Conservation (phyloP, 1,140 invertebrate genomes). For the Atta colombica region DNA sequence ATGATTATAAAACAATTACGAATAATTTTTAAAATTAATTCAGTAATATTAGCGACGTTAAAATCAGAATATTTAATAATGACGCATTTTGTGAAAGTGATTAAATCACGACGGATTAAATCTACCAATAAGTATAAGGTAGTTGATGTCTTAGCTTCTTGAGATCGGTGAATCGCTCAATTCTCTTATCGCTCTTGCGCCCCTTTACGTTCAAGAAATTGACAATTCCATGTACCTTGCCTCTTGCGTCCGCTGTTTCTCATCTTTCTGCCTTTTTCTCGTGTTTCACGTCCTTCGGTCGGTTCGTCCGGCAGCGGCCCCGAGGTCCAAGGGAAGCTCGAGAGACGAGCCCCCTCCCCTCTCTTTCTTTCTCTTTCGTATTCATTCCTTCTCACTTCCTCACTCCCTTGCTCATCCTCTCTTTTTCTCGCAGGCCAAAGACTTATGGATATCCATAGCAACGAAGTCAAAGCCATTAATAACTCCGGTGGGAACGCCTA, state of each 20-base stretch:
- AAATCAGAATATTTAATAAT: neutral
- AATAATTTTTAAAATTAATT: conserved; percentile 3
- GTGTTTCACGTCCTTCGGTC: conserved; percentile 74
- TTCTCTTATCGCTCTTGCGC: conserved; percentile 23
- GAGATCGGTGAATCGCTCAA: conserved; percentile 23
- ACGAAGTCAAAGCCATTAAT: conserved; percentile 87
- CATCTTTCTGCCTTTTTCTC: conserved; percentile 75
- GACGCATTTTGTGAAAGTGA: neutral
- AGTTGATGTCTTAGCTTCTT: neutral
- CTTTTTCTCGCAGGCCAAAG: conserved; percentile 80
- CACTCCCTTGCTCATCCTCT: conserved; percentile 39
- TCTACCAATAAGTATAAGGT: conserved; percentile 2
- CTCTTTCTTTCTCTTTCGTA: conserved; percentile 48
- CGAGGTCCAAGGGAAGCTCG: conserved; percentile 69
- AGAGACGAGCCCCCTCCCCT: conserved; percentile 55
- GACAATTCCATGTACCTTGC: conserved; percentile 66
- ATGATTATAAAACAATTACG: neutral
- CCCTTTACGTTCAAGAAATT: conserved; percentile 61
- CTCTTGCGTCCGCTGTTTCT: conserved; percentile 59
- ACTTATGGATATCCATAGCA: conserved; percentile 87
- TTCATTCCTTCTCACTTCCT: conserved; percentile 60
- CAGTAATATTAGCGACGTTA: neutral
- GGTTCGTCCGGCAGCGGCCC: conserved; percentile 61
- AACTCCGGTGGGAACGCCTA: conserved; percentile 86
- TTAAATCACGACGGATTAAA: conserved; percentile 33